phyloP scores from a whole-genome alignment of 2,888 invertebrate species.

The Callimorpha dominula region DNA sequence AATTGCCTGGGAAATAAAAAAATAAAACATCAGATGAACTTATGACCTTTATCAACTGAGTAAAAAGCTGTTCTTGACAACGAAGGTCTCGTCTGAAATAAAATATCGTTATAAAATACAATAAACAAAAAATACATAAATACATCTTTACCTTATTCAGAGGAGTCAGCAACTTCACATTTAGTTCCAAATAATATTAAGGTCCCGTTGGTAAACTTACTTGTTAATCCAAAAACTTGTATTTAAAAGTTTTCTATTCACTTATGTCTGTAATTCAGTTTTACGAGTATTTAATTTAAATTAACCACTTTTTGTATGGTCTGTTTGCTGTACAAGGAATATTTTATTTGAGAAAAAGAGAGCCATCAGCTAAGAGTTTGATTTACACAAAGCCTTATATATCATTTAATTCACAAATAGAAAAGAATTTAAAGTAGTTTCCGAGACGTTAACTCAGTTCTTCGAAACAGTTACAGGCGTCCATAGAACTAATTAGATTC shows the following conservation, averaged over 20 bases:
- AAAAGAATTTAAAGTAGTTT: slow-evolving; percentile 2
- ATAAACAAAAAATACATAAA: slow-evolving; percentile 22
- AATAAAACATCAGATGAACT: slow-evolving; percentile 20
- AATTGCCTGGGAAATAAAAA: slow-evolving; percentile 30
- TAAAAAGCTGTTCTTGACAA: slow-evolving; percentile 15
- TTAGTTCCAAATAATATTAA: slow-evolving; percentile 36
- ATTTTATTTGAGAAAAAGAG: too few species aligned
- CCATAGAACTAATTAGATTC: slow-evolving; percentile 3
- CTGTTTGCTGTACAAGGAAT: background rate
- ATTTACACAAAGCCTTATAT: slow-evolving; percentile 5
- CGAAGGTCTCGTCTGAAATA: slow-evolving; percentile 11
- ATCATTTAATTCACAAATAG: background rate
- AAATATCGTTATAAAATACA: background rate
- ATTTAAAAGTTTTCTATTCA: slow-evolving; percentile 44
- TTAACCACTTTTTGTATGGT: background rate
- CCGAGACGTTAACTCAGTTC: slow-evolving; percentile 5
- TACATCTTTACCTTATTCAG: slow-evolving; percentile 42
- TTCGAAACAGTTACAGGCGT: slow-evolving; percentile 12
- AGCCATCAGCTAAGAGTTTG: background rate
- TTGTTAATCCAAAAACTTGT: slow-evolving; percentile 56
- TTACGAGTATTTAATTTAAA: background rate
- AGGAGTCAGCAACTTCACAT: slow-evolving; percentile 28
- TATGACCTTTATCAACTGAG: slow-evolving; percentile 24
- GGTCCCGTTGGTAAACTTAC: slow-evolving; percentile 45
- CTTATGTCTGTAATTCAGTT: slow-evolving; percentile 16